Base-by-base conservation (phyloP, 2,113 vertebrate species). In the Ramphastos sulfuratus region DNA sequence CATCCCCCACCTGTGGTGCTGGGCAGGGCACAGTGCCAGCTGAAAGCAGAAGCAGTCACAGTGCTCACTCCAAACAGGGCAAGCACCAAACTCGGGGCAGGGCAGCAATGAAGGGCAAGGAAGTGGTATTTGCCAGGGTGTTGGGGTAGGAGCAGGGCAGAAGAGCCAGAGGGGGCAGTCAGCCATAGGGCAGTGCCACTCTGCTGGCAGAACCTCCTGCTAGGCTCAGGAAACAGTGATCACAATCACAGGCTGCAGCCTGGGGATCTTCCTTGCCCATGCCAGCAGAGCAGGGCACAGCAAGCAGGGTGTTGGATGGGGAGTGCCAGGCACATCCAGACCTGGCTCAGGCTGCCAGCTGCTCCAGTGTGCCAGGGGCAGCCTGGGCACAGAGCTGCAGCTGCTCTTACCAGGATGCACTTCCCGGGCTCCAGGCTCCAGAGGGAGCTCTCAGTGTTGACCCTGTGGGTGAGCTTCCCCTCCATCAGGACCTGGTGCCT, bases 341-440 rank as follows among this genome's bases (percentile, higher is more conserved):
- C 23, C 60, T 12, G 21, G 8, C 60, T 79, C 44, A 24, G 18
- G 30, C 16, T 70, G 76, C 46, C 77, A 56, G 19, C 48, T 71
- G 60, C 93, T 72, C 33, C 16, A 1, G 44, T 46, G 60, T 69
- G 35, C 58, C 23, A 48, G 59, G 66, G 20, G 24, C 50, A 70
- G 50, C 3, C 5, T 10, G 4, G 70, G 61, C 4, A 42, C 0
- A 0, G 20, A 33, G 72, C 56, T 7, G 5, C 0, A 10, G 59
- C 31, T 13, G 7, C 28, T 71, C 98, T 98, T 96, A 99, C 99
- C 87, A 98, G 92, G 39, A 99, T 91, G 1, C 99, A 99, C 69
- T 88, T 96, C 6, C 99, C 99, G 0, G 99, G 99, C 88, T 99
- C 99, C 69, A 99, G 98, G 89, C 99, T 99, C 99, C 99, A 99